These are phyloP conservation scores for Turdus rufiventris DNA, from an alignment of 2,113 vertebrate species.

Conservation along the genomic window DNA sequence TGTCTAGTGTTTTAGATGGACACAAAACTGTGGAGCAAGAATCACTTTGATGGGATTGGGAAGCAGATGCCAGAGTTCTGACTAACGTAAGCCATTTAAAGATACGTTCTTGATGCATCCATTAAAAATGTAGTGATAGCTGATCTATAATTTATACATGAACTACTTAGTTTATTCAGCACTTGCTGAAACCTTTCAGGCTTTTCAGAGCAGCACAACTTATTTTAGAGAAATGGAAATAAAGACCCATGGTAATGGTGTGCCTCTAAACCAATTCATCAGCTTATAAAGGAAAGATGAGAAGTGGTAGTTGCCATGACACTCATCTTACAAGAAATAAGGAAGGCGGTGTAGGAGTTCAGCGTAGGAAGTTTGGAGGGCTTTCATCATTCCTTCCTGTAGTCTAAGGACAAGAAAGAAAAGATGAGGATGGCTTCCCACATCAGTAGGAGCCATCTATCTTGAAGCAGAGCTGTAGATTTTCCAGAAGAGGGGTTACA, in stretches of 20 bases:
- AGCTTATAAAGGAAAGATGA: neutral
- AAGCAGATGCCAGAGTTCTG: neutral
- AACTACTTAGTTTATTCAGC: slow-evolving; percentile 40
- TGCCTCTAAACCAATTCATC: neutral
- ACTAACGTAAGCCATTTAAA: slow-evolving; percentile 25
- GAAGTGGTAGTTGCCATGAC: slow-evolving; percentile 44
- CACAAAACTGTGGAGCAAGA: neutral
- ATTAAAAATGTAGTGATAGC: slow-evolving; percentile 54
- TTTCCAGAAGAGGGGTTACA: neutral
- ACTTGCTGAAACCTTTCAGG: neutral
- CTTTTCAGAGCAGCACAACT: neutral
- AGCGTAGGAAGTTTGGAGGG: slow-evolving; percentile 45
- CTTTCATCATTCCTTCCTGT: slow-evolving; percentile 1
- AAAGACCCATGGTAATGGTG: neutral
- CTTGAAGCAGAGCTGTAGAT: neutral
- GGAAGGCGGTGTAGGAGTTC: slow-evolving; percentile 47
- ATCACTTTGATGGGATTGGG: neutral
- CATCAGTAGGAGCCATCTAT: neutral
- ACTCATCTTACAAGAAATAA: slow-evolving; percentile 9
- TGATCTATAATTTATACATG: slow-evolving; percentile 55
- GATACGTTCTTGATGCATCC: neutral
- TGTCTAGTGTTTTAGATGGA: neutral
- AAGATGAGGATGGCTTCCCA: neutral
- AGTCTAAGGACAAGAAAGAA: neutral
- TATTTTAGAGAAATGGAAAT: slow-evolving; percentile 32